Percentiles rank a stretch among this genome's conserved stretches.
These are phyloP conservation scores for Labeo rohita DNA, from an alignment of 2,113 vertebrate species.

Conservation along the genomic window DNA sequence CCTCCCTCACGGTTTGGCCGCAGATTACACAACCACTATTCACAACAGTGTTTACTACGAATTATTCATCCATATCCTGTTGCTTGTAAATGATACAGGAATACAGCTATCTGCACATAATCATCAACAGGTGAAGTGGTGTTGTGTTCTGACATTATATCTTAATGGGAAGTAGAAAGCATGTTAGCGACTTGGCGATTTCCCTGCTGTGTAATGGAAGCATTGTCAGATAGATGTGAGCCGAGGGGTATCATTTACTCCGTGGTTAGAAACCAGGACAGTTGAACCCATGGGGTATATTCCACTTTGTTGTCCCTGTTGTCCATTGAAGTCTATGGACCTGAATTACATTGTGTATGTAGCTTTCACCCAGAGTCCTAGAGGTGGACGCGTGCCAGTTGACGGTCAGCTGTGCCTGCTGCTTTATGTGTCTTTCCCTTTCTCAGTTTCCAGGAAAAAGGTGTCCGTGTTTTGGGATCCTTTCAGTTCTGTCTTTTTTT, in stretches of 20 bases:
- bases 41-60: conserved; percentile 19
- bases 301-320: conserved; percentile 28
- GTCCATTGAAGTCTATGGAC: conserved; percentile 33
- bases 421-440: background rate
- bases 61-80: conserved; percentile 11
- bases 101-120: conserved; percentile 12
- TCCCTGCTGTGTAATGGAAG: conserved; percentile 53
- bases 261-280: conserved; percentile 44
- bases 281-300: conserved; percentile 41
- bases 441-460: conserved; percentile 17
- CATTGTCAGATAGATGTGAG: conserved; percentile 42
- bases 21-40: background rate
- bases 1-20: background rate
- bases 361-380: conserved; percentile 2
- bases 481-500: background rate
- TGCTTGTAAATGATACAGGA: conserved; percentile 32
- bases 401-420: conserved; percentile 5
- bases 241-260: conserved; percentile 47
- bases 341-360: conserved; percentile 26
- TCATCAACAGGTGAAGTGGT: conserved; percentile 31
- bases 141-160: conserved; percentile 46
- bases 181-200: conserved; percentile 46
- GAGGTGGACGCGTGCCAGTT: background rate
- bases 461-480: background rate
- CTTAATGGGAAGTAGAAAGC: conserved; percentile 40